Evolutionary conservation across 2,113 vertebrate species (phyloP), one percentile per base, ranked within the genome.

Genomic region (Albula goreensis): DNA sequence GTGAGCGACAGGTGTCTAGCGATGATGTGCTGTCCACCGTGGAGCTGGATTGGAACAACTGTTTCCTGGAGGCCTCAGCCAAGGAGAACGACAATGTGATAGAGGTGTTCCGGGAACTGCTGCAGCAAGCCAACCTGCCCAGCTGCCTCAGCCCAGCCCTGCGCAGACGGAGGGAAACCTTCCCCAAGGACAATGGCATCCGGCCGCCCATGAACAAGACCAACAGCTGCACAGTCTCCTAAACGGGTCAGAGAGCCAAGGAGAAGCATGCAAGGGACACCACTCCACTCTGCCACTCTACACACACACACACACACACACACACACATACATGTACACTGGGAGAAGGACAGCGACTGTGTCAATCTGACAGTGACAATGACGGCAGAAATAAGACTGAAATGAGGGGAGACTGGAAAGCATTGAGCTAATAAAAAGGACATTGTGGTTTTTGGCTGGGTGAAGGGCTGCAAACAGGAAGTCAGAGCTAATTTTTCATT

Each of bases 151-250:
- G 97, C 91, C 97, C 97, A 0, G 95, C 96, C 0, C 92, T 97
- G 57, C 93, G 95, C 70, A 94, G 95, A 85, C 96, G 97, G 86
- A 94, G 97, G 86, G 97, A 98, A 93, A 98, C 97, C 2, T 94
- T 98, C 80, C 97, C 97, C 11, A 97, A 95, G 80, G 95, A 96
- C 90, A 92, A 88, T 22, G 86, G 87, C 22, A 86, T 94, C 52
- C 88, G 97, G 82, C 97, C 97, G 0, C 97, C 97, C 86, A 98
- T 98, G 96, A 98, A 97, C 94, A 98, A 98, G 90, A 97, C 97
- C 93, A 98, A 98, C 94, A 98, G 97, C 93, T 98, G 97, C 85
- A 92, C 92, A 0, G 78, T 98, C 92, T 97, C 96, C 56, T 98
- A 96, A 95, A 89, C 66, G 57, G 50, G 53, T 0, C 1, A 60